phyloP scores from a whole-genome alignment of 2,888 invertebrate species.

The Cetonia aurata region DNA sequence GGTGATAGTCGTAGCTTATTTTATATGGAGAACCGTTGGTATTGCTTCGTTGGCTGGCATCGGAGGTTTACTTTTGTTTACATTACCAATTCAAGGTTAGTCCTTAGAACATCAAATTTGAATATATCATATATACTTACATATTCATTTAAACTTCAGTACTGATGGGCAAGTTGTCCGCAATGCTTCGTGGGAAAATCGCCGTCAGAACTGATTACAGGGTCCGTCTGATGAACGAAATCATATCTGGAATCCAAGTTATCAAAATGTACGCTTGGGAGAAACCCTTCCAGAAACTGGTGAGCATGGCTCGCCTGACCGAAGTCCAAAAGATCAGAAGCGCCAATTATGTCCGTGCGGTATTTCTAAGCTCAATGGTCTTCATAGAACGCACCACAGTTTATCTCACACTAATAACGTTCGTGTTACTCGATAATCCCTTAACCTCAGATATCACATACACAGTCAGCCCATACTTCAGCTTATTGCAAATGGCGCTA shows the following conservation, averaged over 20 bases:
- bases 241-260: conserved; percentile 76
- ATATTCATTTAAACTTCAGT: conserved; percentile 47
- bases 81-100: conserved; percentile 68
- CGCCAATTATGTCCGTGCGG: conserved; percentile 73
- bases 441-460: conserved; percentile 67
- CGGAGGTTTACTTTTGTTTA: conserved; percentile 68
- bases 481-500: conserved; percentile 68
- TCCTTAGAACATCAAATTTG: conserved; percentile 13
- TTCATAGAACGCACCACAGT: conserved; percentile 86
- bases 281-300: conserved; percentile 70
- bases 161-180: conserved; percentile 51
- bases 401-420: conserved; percentile 81
- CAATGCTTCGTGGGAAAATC: conserved; percentile 61
- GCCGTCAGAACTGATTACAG: conserved; percentile 72
- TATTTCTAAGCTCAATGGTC: conserved; percentile 79
- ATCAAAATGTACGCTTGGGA: conserved; percentile 85
- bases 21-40: conserved; percentile 71
- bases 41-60: conserved; percentile 73
- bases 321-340: conserved; percentile 54
- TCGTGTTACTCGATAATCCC: conserved; percentile 75
- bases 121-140: not conserved
- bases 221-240: conserved; percentile 77
- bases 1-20: conserved; percentile 72
- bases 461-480: conserved; percentile 67
- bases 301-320: conserved; percentile 48